These are phyloP conservation scores for Poicephalus meyeri DNA, from an alignment of 2,113 vertebrate genomes.

Conservation along the genomic window DNA sequence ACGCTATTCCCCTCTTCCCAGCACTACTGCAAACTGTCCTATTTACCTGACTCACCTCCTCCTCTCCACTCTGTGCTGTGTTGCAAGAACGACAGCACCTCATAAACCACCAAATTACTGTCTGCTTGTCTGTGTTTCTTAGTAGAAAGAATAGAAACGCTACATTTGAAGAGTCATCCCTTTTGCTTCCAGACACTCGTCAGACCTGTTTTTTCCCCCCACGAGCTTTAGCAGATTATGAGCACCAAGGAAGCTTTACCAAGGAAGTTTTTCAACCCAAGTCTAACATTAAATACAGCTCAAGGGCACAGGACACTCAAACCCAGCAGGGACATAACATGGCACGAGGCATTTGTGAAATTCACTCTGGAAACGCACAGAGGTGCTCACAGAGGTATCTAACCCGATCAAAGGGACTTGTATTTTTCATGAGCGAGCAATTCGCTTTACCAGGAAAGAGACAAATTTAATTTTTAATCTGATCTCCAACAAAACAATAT, in stretches of 20 bases:
- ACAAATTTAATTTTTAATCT: constrained; percentile 59
- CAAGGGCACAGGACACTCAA: background rate
- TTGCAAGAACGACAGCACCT: background rate
- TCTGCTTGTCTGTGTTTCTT: background rate
- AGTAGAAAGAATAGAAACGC: background rate
- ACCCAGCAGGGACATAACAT: background rate
- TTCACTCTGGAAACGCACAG: background rate
- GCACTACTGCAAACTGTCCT: background rate
- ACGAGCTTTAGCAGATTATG: background rate
- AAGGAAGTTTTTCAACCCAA: background rate
- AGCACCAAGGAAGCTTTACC: background rate
- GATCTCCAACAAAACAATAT: constrained; percentile 49
- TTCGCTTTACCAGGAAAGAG: constrained; percentile 45
- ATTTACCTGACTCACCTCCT: background rate
- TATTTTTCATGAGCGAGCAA: constrained; percentile 47
- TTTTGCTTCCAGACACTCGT: background rate
- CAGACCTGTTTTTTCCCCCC: background rate
- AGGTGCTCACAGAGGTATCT: constrained; percentile 16
- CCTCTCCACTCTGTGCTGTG: background rate
- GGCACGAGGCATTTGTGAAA: background rate
- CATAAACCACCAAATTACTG: background rate
- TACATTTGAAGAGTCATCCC: background rate
- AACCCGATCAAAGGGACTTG: background rate
- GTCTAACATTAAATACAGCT: background rate
- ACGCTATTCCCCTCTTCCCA: background rate